A percentile compares a stretch with the other conserved stretches of the same genome.
Evolutionary conservation across 53 echinoderm and acorn worm genomes (phyloP).

Genomic region (Hippasteria phrygiana): DNA sequence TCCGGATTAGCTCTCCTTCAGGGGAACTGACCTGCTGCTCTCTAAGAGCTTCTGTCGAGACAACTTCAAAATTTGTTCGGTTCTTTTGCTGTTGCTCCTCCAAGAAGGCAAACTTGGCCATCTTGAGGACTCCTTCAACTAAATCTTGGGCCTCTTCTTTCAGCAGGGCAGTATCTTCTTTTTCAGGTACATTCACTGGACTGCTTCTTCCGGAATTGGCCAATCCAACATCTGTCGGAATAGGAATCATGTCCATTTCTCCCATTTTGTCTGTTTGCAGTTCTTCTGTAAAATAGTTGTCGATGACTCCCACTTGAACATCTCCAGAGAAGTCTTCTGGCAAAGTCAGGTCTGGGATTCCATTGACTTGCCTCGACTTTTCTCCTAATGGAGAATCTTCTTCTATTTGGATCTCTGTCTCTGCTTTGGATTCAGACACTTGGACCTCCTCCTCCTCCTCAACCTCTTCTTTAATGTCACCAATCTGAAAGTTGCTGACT

Average conservation of each 20-base stretch:
- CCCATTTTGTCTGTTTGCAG: neutral
- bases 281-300: conserved; percentile 29
- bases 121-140: conserved; percentile 28
- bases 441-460: conserved; percentile 49
- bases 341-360: neutral
- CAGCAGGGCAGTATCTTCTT: conserved; percentile 11
- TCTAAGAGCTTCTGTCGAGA: neutral
- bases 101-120: conserved; percentile 30
- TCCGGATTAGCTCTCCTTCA: conserved; percentile 24
- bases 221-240: conserved; percentile 41
- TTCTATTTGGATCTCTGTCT: neutral
- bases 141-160: conserved; percentile 39
- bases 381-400: neutral
- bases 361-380: conserved; percentile 9
- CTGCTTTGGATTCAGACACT: neutral
- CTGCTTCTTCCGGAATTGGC: conserved; percentile 47
- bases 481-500: conserved; percentile 42
- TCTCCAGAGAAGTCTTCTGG: conserved; percentile 32
- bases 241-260: conserved; percentile 49
- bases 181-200: neutral
- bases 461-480: conserved; percentile 44
- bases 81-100: conserved; percentile 1
- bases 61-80: neutral
- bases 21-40: conserved; percentile 6
- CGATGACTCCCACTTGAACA: conserved; percentile 30